Conservation (phyloP, 92 coral and sea anemone genomes). For the Palythoa grandis region DNA sequence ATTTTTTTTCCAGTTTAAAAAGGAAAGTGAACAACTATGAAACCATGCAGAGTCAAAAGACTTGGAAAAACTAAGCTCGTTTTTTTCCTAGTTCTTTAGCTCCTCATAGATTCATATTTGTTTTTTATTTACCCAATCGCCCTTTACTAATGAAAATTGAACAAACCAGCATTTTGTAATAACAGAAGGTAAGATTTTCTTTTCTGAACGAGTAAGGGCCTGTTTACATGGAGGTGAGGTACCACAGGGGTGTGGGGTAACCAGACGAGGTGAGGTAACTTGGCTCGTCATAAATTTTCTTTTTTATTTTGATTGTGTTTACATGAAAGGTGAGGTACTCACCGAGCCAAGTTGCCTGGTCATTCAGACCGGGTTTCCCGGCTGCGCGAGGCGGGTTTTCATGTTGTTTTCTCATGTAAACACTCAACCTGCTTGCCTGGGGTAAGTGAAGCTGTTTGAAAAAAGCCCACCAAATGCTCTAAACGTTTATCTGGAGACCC, state of each 20-base stretch:
- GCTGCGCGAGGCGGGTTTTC: too few relatives aligned
- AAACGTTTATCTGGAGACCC: background rate
- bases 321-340: too few relatives aligned
- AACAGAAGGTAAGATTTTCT: background rate
- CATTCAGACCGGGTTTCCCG: too few relatives aligned
- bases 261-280: background rate
- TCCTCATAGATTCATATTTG: background rate
- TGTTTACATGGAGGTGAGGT: too few relatives aligned
- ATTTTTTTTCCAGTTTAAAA: background rate
- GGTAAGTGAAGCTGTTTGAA: too few relatives aligned
- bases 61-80: constrained; percentile 2
- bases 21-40: constrained; percentile 13
- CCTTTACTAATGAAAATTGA: background rate
- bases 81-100: background rate
- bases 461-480: background rate
- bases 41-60: background rate
- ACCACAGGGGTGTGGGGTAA: background rate
- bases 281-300: too few relatives aligned
- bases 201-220: background rate
- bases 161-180: background rate
- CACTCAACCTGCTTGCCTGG: too few relatives aligned
- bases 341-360: too few relatives aligned
- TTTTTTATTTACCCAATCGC: background rate
- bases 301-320: too few relatives aligned
- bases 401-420: too few relatives aligned